Percentiles rank a stretch among this genome's conserved stretches.
phyloP scores from a whole-genome alignment of 2,888 invertebrate species.

The Lasius fuliginosus region DNA sequence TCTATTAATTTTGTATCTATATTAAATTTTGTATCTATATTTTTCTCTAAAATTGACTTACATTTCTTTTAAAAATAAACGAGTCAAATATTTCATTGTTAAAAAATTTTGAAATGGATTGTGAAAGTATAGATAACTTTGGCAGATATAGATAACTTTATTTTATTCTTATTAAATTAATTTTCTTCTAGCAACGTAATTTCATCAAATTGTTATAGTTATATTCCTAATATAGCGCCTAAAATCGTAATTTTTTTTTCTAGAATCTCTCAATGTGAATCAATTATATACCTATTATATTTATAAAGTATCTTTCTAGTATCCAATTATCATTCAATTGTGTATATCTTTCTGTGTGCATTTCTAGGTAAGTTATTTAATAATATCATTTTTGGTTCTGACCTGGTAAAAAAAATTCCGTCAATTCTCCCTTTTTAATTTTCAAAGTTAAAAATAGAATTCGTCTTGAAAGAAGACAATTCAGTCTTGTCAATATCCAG shows the following conservation, averaged over 20 bases:
- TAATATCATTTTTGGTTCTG: conserved; percentile 4
- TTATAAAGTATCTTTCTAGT: not conserved
- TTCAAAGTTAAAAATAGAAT: conserved; percentile 21
- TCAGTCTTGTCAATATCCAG: conserved; percentile 10
- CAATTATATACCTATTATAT: not conserved
- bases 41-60: not conserved
- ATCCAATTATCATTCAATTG: not conserved
- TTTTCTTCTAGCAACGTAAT: not conserved
- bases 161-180: not conserved
- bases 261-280: conserved; percentile 1
- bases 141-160: not conserved
- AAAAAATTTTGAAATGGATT: not conserved
- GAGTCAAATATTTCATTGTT: not conserved
- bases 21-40: conserved; percentile 2
- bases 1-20: not conserved
- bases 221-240: not conserved
- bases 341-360: not conserved
- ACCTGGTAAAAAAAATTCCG: not conserved
- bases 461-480: conserved; percentile 21
- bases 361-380: not conserved
- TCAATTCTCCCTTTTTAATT: not conserved
- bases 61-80: not conserved
- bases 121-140: not conserved
- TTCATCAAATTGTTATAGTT: not conserved
- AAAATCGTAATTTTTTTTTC: not conserved